phyloP scores from a whole-genome alignment of 2,797 vertebrate genomes.

The Poeciliopsis infans region DNA sequence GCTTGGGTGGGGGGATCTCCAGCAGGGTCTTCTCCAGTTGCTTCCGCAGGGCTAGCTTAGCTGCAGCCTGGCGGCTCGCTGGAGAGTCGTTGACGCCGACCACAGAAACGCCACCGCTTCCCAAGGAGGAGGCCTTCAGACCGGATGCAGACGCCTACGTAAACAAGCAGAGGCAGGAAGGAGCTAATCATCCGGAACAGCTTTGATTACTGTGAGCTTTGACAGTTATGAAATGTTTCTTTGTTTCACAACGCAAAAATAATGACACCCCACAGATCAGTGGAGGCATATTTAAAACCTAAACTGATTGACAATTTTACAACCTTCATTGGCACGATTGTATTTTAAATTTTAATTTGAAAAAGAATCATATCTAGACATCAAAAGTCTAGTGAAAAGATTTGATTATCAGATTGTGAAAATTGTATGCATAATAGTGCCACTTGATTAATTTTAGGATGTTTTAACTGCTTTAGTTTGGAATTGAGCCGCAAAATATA shows the following conservation, averaged over 20 bases:
- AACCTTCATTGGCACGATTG: not conserved
- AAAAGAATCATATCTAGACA: not conserved
- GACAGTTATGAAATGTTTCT: not conserved
- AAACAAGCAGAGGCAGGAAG: constrained; percentile 10
- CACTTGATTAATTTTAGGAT: not conserved
- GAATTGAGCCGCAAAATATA: not conserved
- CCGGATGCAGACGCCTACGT: constrained; percentile 82
- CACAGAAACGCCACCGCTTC: constrained; percentile 73
- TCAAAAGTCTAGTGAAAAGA: not conserved
- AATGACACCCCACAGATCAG: not conserved
- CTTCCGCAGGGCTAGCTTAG: constrained; percentile 93
- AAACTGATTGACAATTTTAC: not conserved
- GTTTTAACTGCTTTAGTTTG: not conserved
- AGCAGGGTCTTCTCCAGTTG: constrained; percentile 96
- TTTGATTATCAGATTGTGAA: not conserved
- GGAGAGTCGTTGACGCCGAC: constrained; percentile 85
- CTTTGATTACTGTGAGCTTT: not conserved
- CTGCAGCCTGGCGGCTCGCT: constrained; percentile 91
- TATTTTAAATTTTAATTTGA: not conserved
- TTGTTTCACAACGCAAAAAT: not conserved
- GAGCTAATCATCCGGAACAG: not conserved
- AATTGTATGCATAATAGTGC: not conserved
- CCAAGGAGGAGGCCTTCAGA: constrained; percentile 85
- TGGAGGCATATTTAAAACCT: not conserved
- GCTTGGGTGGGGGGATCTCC: constrained; percentile 96